These are phyloP conservation scores for Caerostris darwini DNA, from an alignment of 1,140 invertebrate species.

Conservation along the genomic window DNA sequence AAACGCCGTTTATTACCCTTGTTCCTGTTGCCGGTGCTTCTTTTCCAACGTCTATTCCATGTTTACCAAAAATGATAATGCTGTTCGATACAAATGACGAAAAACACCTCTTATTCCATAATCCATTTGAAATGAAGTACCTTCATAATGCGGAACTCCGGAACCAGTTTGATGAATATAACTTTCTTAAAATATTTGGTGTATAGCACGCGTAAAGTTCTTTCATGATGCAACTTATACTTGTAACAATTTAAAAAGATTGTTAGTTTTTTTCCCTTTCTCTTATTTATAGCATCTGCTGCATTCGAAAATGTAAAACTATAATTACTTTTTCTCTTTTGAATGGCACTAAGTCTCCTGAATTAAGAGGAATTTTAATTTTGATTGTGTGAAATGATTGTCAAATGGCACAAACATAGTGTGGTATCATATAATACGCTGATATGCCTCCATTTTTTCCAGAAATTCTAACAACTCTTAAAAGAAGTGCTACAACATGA, in stretches of 20 bases:
- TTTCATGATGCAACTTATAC: not conserved
- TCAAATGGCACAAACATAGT: no score
- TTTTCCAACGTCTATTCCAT: conserved; percentile 37
- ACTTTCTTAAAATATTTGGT: conserved; percentile 35
- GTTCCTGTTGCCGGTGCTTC: conserved; percentile 14
- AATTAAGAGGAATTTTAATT: not conserved
- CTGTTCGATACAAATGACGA: not conserved
- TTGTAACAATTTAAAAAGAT: not conserved
- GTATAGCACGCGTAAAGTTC: not conserved
- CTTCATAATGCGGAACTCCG: conserved; percentile 28
- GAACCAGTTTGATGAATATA: conserved; percentile 12
- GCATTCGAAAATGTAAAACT: not conserved
- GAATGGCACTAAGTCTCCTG: not conserved
- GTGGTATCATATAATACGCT: no score
- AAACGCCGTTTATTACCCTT: not conserved
- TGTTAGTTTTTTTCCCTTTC: not conserved
- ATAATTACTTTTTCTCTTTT: not conserved
- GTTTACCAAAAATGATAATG: conserved; percentile 40
- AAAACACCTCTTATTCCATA: conserved; percentile 38
- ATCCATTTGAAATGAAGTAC: not conserved
- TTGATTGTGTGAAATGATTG: not conserved
- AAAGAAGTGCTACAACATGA: conserved; percentile 19
- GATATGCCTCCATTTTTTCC: no score
- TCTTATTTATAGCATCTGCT: not conserved
- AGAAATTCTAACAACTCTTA: not conserved